These are phyloP conservation scores for Lasioglossum vierecki DNA, from an alignment of 2,888 invertebrate species.

Conservation along the genomic window DNA sequence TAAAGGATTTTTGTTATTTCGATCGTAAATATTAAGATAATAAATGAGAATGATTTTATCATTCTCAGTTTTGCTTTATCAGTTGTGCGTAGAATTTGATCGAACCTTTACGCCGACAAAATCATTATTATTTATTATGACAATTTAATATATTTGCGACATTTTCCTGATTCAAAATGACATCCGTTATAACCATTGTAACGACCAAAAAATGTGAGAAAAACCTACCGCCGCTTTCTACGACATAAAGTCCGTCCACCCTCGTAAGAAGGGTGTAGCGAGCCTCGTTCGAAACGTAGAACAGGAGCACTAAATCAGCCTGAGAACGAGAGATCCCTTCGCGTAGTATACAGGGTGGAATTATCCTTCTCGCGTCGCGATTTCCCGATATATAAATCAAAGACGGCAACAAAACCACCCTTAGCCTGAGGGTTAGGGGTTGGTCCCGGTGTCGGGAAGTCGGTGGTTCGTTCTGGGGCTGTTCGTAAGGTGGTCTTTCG, in stretches of 20 bases:
- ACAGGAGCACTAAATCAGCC: constrained; percentile 18
- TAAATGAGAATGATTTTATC: no score
- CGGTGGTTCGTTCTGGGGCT: not conserved
- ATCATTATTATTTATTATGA: no score
- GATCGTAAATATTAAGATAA: no score
- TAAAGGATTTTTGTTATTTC: no score
- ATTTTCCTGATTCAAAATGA: not conserved
- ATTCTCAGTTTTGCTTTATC: no score
- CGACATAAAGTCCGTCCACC: not conserved
- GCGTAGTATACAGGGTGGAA: constrained; percentile 28
- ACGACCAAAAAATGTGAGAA: not conserved
- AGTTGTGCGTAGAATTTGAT: no score
- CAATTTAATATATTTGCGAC: no score
- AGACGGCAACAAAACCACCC: constrained; percentile 6
- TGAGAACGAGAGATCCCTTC: constrained; percentile 17
- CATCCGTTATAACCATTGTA: not conserved
- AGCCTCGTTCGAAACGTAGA: not conserved
- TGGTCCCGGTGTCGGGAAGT: constrained; percentile 19
- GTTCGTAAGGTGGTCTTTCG: not conserved
- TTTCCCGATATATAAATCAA: constrained; percentile 50
- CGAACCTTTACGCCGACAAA: no score
- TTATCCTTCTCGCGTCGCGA: constrained; percentile 39
- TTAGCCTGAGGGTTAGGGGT: not conserved
- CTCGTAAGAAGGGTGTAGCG: not conserved
- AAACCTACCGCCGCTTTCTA: not conserved